phyloP scores from a whole-genome alignment of 23 tunicate species.

The Ciona savignyi region DNA sequence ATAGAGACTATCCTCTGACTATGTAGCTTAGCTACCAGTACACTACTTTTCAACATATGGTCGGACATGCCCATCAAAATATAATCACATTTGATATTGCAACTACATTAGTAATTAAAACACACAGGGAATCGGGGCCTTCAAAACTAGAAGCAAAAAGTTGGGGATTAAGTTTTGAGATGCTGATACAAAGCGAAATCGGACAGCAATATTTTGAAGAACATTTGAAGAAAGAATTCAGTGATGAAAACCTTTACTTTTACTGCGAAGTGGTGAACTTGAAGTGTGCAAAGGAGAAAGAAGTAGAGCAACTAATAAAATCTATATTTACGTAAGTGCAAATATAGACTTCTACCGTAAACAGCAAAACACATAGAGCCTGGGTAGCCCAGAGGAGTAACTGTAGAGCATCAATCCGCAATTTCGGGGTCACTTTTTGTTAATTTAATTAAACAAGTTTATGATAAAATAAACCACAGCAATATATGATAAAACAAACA shows the following conservation, averaged over 20 bases:
- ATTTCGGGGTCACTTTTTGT: no score
- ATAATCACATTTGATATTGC: no score
- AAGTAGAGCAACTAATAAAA: conserved; percentile 37
- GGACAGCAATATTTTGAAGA: conserved; percentile 38
- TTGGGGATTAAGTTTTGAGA: conserved; percentile 56
- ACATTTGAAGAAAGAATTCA: conserved; percentile 55
- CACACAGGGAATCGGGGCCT: conserved; percentile 42
- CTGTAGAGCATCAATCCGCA: no score
- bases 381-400: no score
- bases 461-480: not conserved
- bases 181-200: conserved; percentile 32
- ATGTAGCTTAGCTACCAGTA: no score
- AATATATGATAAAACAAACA: not conserved
- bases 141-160: conserved; percentile 29
- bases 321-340: conserved; percentile 30
- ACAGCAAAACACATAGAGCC: no score
- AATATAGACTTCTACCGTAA: no score
- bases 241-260: conserved; percentile 55
- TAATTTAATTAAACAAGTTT: not conserved
- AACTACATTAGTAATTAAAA: no score
- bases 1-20: no score
- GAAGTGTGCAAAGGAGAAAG: conserved; percentile 11
- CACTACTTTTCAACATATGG: no score
- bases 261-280: conserved; percentile 34
- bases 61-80: no score